Conservation (phyloP, 2,797 vertebrate genomes). For the Alauda arvensis region DNA sequence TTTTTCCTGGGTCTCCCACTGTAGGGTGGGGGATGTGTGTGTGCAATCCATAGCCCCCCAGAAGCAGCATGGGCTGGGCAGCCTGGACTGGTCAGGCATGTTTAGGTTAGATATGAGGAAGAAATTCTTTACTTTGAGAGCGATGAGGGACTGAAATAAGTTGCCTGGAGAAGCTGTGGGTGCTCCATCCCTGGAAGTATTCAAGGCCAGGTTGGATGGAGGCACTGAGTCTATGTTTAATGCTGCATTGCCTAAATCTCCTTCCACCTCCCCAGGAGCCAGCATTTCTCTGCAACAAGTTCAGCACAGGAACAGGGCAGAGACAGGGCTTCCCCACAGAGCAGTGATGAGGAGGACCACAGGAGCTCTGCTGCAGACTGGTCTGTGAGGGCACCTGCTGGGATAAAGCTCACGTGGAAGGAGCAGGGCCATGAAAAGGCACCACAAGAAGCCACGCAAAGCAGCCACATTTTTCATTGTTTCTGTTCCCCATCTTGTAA, state of each 20-base stretch:
- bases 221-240: not conserved
- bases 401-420: not conserved
- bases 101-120: not conserved
- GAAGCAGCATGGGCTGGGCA: not conserved
- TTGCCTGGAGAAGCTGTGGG: not conserved
- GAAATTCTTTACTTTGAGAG: not conserved
- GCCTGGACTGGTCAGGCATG: not conserved
- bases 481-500: constrained; percentile 28
- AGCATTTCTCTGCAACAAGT: not conserved
- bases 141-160: not conserved
- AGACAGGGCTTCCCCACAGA: not conserved
- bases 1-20: not conserved
- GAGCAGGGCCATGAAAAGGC: not conserved
- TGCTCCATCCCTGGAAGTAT: not conserved
- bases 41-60: not conserved
- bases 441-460: not conserved
- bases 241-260: not conserved
- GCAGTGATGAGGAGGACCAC: not conserved
- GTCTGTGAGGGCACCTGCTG: not conserved
- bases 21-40: too few species aligned
- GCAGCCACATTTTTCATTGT: not conserved
- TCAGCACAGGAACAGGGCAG: not conserved
- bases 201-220: not conserved
- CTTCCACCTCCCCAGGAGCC: not conserved
- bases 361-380: not conserved